Conservation (phyloP, 2,888 invertebrate genomes). For the Idaea dimidiata region DNA sequence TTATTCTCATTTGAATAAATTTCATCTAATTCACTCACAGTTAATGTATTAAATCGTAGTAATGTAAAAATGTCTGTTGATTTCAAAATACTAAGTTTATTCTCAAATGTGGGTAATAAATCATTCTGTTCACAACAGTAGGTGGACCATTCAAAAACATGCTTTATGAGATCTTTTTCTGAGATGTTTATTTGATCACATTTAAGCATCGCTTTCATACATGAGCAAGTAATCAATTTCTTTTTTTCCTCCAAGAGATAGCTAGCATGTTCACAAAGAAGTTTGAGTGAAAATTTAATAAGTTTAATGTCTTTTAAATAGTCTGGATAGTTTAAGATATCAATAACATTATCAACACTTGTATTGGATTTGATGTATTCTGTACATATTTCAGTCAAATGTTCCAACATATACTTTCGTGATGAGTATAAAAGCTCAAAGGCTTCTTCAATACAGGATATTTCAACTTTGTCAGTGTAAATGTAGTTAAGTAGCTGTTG, state of each 20-base stretch:
- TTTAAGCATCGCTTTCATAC: slow-evolving; percentile 73
- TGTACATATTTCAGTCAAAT: slow-evolving; percentile 74
- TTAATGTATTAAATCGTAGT: slow-evolving; percentile 66
- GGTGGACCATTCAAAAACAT: slow-evolving; percentile 79
- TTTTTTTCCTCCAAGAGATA: slow-evolving; percentile 76
- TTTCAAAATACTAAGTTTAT: slow-evolving; percentile 63
- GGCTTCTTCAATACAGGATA: slow-evolving; percentile 80
- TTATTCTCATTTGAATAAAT: slow-evolving; percentile 53
- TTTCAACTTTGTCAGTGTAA: slow-evolving; percentile 80
- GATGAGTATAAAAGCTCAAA: slow-evolving; percentile 84
- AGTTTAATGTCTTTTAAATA: slow-evolving; percentile 78
- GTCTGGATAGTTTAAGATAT: slow-evolving; percentile 82
- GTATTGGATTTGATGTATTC: slow-evolving; percentile 77
- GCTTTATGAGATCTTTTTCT: slow-evolving; percentile 76
- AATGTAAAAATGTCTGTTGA: slow-evolving; percentile 66
- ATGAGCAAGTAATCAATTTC: slow-evolving; percentile 69
- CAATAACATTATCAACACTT: slow-evolving; percentile 79
- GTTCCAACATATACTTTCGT: slow-evolving; percentile 83
- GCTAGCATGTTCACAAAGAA: slow-evolving; percentile 79
- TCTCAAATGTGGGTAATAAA: slow-evolving; percentile 58
- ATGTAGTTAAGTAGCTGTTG: slow-evolving; percentile 82
- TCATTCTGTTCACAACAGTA: slow-evolving; percentile 72
- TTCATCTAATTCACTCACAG: slow-evolving; percentile 61
- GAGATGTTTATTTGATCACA: slow-evolving; percentile 73
- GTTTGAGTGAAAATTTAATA: slow-evolving; percentile 73